Evolutionary conservation across 2,888 invertebrate species (phyloP).

Genomic region (Amaurobius ferox): DNA sequence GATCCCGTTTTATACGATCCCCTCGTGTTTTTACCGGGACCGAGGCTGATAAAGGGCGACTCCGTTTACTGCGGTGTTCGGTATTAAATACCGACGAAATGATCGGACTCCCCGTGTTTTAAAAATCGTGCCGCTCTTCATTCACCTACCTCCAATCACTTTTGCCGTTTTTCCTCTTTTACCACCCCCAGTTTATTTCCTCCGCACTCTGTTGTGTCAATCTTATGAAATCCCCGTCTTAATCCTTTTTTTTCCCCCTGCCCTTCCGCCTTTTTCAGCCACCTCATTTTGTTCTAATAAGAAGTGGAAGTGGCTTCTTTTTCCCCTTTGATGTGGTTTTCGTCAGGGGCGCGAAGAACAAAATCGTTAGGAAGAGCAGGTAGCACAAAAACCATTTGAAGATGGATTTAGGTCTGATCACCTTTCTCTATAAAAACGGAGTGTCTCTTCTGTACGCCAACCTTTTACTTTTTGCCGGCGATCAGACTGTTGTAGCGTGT

Average conservation of each 20-base stretch:
- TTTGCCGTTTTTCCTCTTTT: not conserved
- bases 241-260: slow-evolving; percentile 45
- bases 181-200: not conserved
- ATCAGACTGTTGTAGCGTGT: too few species aligned
- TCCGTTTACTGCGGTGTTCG: slow-evolving; percentile 58
- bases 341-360: not conserved
- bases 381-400: not conserved
- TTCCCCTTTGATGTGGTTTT: not conserved
- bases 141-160: slow-evolving; percentile 11
- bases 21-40: slow-evolving; percentile 60
- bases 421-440: too few species aligned
- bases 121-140: not conserved
- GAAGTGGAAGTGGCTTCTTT: not conserved
- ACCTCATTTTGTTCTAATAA: slow-evolving; percentile 49
- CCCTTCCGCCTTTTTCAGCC: slow-evolving; percentile 14
- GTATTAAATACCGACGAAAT: slow-evolving; percentile 53
- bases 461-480: too few species aligned
- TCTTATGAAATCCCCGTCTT: slow-evolving; percentile 43
- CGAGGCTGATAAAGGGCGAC: slow-evolving; percentile 39
- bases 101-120: not conserved
- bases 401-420: not conserved
- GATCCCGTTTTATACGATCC: slow-evolving; percentile 63
- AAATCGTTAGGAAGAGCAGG: not conserved
- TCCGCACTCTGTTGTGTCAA: slow-evolving; percentile 30
- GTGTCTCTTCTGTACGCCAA: too few species aligned